These are phyloP conservation scores for Philhelius pedissequus DNA, from an alignment of 2,888 invertebrate genomes.

Conservation along the genomic window DNA sequence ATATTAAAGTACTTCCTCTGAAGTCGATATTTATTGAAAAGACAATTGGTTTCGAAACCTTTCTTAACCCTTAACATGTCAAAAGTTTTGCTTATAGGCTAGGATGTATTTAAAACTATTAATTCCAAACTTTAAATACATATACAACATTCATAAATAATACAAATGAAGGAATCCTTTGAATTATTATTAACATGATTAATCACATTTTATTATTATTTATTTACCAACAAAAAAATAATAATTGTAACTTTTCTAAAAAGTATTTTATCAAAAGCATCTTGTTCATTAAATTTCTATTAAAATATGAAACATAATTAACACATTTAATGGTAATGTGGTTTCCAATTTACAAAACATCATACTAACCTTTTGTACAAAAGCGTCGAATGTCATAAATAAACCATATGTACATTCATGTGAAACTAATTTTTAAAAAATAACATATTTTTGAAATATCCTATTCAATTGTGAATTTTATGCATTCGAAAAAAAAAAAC, in stretches of 20 bases:
- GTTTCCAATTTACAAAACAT: background rate
- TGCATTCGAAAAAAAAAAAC: slow-evolving; percentile 41
- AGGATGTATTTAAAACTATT: too few relatives aligned
- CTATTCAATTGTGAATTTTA: slow-evolving; percentile 26
- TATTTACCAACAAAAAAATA: too few relatives aligned
- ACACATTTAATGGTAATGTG: background rate
- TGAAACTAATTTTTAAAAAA: background rate
- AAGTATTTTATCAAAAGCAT: background rate
- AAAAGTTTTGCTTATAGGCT: too few relatives aligned
- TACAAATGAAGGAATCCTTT: too few relatives aligned
- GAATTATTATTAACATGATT: too few relatives aligned
- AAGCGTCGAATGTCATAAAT: background rate
- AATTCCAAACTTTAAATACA: too few relatives aligned
- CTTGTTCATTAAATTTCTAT: background rate
- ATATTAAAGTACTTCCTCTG: too few relatives aligned
- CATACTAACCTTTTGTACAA: background rate
- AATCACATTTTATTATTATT: background rate
- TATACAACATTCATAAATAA: too few relatives aligned
- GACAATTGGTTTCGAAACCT: too few relatives aligned
- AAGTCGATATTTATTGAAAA: too few relatives aligned
- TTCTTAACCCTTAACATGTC: too few relatives aligned
- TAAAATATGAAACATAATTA: background rate
- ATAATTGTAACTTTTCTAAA: too few relatives aligned
- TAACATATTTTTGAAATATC: background rate
- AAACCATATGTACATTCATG: background rate